Conservation (phyloP, 1,140 invertebrate genomes). For the Kradibia gibbosae region DNA sequence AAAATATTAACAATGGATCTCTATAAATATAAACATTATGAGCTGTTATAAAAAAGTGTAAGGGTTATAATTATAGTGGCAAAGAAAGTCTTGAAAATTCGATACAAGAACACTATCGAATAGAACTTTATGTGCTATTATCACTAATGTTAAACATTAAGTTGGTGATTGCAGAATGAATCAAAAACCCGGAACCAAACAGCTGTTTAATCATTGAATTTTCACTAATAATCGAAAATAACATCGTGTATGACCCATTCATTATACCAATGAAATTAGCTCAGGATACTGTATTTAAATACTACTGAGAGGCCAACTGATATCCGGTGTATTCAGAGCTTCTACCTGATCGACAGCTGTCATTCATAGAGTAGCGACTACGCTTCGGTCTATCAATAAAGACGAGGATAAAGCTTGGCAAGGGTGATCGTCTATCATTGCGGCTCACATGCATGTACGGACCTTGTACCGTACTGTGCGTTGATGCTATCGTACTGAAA, state of each 20-base stretch:
- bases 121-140: too few species aligned
- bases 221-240: not conserved
- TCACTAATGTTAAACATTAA: too few species aligned
- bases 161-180: too few species aligned
- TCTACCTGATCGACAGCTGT: not conserved
- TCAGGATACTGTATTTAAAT: not conserved
- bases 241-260: not conserved
- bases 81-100: too few species aligned
- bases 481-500: too few species aligned
- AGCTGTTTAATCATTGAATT: not conserved
- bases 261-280: not conserved
- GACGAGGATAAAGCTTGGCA: not conserved
- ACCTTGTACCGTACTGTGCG: too few species aligned
- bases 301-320: not conserved
- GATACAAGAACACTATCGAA: too few species aligned
- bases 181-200: not conserved
- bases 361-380: not conserved
- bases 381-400: not conserved
- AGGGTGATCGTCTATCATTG: not conserved
- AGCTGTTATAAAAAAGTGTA: too few species aligned
- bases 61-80: too few species aligned
- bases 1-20: too few species aligned
- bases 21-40: too few species aligned
- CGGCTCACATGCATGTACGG: not conserved
- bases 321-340: not conserved